Base-by-base conservation (phyloP, 2,797 vertebrate genomes). In the Pipistrellus kuhlii region DNA sequence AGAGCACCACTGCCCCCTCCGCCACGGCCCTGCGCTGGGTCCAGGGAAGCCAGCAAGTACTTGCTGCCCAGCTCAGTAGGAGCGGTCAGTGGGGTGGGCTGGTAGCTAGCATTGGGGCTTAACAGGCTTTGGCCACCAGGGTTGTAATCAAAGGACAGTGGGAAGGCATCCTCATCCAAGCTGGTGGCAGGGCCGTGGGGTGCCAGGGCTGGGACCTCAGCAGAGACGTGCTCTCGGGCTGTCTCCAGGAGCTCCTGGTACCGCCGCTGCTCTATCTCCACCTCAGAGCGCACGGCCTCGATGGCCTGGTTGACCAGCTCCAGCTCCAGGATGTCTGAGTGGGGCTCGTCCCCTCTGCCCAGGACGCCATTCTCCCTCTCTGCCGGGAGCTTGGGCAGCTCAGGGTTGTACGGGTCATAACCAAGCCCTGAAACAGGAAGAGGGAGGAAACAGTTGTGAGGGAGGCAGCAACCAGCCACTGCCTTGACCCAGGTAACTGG, bases 251-350 rank as follows among this genome's bases (percentile, higher is more conserved):
- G 98, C 81, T 99, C 99, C 88, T 98, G 98, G 2, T 99, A 99
- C 84, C 99, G 99, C 95, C 98, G 98, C 97, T 99, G 99, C 93
- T 99, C 99, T 82, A 98, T 98, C 97, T 99, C 99, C 96, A 99
- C 99, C 97, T 99, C 98, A 0, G 98, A 98, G 90, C 98, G 99
- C 91, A 99, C 99, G 0, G 99, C 99, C 96, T 99, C 99, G 0
- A 99, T 99, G 96, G 99, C 99, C 92, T 98, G 98, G 97, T 99
- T 99, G 97, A 99, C 99, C 97, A 98, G 96, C 64, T 99, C 99
- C 96, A 99, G 96, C 95, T 99, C 99, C 98, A 99, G 97, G 69
- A 98, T 98, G 1, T 99, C 98, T 0, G 99, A 92, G 75, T 98
- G 98, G 38, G 98, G 97, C 0, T 98, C 98, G 0, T 95, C 86